Percentiles rank a stretch among this genome's conserved stretches.
Evolutionary conservation across 1,140 invertebrate genomes (phyloP).

Genomic region (Monochamus saltuarius): DNA sequence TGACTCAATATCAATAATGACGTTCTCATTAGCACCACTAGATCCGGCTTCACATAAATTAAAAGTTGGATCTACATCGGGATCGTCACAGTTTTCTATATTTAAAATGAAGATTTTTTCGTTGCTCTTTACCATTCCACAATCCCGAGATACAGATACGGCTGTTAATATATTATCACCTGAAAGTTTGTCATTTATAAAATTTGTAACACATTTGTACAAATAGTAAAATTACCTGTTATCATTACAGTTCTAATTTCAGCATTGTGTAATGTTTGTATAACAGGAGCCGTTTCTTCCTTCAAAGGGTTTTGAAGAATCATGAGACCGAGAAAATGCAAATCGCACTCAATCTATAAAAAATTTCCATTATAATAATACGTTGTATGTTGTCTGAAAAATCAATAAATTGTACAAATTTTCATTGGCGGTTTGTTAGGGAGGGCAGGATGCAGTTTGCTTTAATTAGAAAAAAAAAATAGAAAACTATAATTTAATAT

Average conservation of each 20-base stretch:
- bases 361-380: background rate
- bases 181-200: conserved; percentile 43
- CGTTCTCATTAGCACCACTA: conserved; percentile 6
- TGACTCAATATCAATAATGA: conserved; percentile 20
- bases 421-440: no score
- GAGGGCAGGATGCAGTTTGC: no score
- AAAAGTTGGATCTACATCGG: conserved; percentile 32
- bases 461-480: no score
- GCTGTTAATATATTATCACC: conserved; percentile 94
- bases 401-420: no score
- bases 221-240: conserved; percentile 63
- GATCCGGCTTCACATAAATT: conserved; percentile 23
- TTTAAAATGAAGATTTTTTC: conserved; percentile 72
- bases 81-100: conserved; percentile 45
- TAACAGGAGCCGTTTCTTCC: conserved; percentile 76
- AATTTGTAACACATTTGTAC: conserved; percentile 4
- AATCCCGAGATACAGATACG: conserved; percentile 87
- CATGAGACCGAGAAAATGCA: conserved; percentile 83
- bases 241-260: conserved; percentile 90
- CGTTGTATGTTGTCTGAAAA: no score
- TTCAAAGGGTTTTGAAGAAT: conserved; percentile 91
- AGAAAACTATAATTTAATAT: no score
- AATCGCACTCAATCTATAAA: conserved; percentile 71
- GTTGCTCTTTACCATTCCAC: conserved; percentile 75
- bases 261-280: conserved; percentile 73